A percentile compares a stretch with the other conserved stretches of the same genome.
phyloP scores from a whole-genome alignment of 1,140 invertebrate species.

The Oscheius sp. region DNA sequence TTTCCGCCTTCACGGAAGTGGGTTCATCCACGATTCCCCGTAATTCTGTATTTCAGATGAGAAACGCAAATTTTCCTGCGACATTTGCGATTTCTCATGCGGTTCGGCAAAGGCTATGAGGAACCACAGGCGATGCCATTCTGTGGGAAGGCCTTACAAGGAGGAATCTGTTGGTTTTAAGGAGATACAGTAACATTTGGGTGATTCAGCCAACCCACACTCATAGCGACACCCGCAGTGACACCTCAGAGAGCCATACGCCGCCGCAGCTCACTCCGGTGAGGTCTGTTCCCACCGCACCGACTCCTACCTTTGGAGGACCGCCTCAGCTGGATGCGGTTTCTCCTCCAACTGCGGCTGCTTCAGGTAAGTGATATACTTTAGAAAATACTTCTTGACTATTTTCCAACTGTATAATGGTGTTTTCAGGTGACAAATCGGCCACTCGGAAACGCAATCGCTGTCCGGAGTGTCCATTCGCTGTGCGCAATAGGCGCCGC shows the following conservation, averaged over 20 bases:
- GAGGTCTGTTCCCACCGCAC: neutral
- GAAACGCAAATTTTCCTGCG: neutral
- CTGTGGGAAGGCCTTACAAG: neutral
- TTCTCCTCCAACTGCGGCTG: neutral
- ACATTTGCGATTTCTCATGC: neutral
- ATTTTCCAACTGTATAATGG: neutral
- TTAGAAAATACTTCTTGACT: neutral
- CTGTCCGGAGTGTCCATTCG: neutral
- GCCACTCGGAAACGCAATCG: neutral
- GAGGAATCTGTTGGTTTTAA: neutral
- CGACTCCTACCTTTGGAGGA: neutral
- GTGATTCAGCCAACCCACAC: neutral
- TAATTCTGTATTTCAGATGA: neutral
- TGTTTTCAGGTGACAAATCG: neutral
- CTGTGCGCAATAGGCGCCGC: neutral
- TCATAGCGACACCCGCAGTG: neutral
- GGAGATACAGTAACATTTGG: too few relatives aligned
- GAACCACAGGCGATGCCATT: neutral
- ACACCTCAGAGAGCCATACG: neutral
- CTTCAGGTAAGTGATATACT: neutral
- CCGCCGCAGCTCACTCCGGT: neutral
- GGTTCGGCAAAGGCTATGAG: constrained; percentile 5
- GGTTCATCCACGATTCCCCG: neutral
- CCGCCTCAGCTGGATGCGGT: neutral
- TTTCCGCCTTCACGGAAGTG: neutral